Evolutionary conservation across 1,140 invertebrate species (phyloP), one percentile per base, ranked within the genome.

Genomic region (Argopecten irradians): DNA sequence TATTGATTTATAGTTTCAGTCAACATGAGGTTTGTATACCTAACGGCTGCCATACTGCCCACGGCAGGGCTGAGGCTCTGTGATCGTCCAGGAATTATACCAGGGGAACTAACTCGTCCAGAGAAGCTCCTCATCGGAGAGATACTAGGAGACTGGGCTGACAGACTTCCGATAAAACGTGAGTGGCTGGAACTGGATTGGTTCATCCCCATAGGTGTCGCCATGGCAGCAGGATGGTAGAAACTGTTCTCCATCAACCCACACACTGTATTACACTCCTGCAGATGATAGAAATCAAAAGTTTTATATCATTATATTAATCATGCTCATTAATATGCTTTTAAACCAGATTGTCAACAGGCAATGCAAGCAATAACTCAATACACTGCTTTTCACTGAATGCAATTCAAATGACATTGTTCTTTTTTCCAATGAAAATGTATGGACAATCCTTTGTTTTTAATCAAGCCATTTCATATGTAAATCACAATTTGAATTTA

Each of bases 51-150:
- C 88, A 90, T 91, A 83, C 34, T 90, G 71, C n/a, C 41, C 22
- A 86, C 83, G 55, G 46, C 43, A 9, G 92, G 92, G 91, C 87
- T 91, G 84, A 36, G 91, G 91, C 55, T 84, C 28, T 71, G 85
- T 28, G 87, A 46, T 32, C 85, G 82, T 22, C 89, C 86, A 43
- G 85, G 41, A 33, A 91, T 83, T 13, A 88, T 86, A 32, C 41
- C 89, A 16, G 94, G 94, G 22, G 94, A 94, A 84, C 93, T 93
- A 14, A 94, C 89, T 39, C 92, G 90, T 36, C 93, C 92, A 19
- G 93, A 93, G 84, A 91, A 92, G 85, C 87, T 94, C 34, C 93
- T 86, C 82, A 94, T 84, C 33, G 94, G 94, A 13, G 94, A 95
- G 9, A 94, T 90, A 84, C 92, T 92, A 9, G 94, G 93, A 2